Evolutionary conservation across 1,140 invertebrate genomes (phyloP).

Genomic region (Neodiprion lecontei): DNA sequence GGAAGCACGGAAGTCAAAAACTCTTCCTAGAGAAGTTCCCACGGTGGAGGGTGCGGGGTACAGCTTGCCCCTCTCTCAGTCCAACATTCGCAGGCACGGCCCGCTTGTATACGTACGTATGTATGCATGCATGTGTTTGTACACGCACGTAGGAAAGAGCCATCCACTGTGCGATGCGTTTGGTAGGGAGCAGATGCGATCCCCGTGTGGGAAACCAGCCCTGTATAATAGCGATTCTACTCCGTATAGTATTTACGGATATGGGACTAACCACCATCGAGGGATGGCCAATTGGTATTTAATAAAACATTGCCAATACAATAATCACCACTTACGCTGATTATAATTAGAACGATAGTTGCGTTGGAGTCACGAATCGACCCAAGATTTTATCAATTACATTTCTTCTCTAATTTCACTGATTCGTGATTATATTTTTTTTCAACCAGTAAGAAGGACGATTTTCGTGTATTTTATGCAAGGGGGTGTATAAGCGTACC

Average conservation of each 20-base stretch:
- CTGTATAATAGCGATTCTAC: neutral
- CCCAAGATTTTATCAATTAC: neutral
- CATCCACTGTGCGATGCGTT: constrained; percentile 15
- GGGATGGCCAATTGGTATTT: neutral
- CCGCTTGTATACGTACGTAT: constrained; percentile 25
- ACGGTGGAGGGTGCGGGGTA: constrained; percentile 47
- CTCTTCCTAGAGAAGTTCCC: constrained; percentile 61
- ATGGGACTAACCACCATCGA: neutral
- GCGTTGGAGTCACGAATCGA: neutral
- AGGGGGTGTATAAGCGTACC: too few species aligned
- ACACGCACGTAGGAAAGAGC: constrained; percentile 17
- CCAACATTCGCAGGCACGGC: constrained; percentile 28
- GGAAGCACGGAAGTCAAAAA: constrained; percentile 63
- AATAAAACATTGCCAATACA: neutral
- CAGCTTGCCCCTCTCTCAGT: constrained; percentile 13
- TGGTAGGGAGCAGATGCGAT: constrained; percentile 49
- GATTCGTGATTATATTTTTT: too few species aligned
- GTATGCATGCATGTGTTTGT: constrained; percentile 18
- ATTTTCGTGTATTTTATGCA: too few species aligned
- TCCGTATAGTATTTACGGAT: constrained; percentile 1
- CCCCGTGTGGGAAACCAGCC: constrained; percentile 56
- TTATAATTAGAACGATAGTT: neutral
- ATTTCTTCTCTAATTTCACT: neutral
- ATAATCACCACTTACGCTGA: neutral
- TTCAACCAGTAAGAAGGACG: too few species aligned